phyloP scores from a whole-genome alignment of 1,140 invertebrate genomes.

The Drosophila insularis region DNA sequence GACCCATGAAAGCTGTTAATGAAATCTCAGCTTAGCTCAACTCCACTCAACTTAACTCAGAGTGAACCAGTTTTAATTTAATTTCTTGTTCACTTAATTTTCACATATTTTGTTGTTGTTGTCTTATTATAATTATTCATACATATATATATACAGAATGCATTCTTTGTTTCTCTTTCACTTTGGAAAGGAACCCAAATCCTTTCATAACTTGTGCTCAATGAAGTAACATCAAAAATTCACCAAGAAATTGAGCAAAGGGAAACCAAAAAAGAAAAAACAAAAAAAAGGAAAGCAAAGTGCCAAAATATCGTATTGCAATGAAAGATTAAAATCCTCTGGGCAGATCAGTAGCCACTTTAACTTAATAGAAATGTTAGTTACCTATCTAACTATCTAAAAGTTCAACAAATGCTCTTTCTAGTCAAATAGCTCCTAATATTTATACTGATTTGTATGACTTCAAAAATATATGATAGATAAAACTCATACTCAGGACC shows the following conservation, averaged over 20 bases:
- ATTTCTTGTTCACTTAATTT: neutral
- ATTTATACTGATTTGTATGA: no score
- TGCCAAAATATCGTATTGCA: no score
- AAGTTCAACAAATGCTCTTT: no score
- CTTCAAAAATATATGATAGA: no score
- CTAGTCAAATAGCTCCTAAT: no score
- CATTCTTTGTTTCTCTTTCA: neutral
- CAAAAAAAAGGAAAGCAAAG: neutral
- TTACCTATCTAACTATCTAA: no score
- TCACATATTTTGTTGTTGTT: neutral
- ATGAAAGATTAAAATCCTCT: no score
- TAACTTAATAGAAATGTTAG: no score
- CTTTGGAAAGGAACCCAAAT: neutral
- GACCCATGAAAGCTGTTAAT: conserved; percentile 61
- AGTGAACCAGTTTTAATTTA: conserved; percentile 19
- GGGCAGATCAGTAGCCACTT: no score
- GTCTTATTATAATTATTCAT: no score
- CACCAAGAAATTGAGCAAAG: no score
- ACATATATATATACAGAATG: neutral
- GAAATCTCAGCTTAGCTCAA: conserved; percentile 44
- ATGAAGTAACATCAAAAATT: conserved; percentile 22
- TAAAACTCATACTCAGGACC: no score
- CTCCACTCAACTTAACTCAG: neutral
- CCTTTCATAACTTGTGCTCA: conserved; percentile 48
- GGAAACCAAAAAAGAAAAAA: neutral